These are phyloP conservation scores for Solenopsis invicta DNA, from an alignment of 1,140 invertebrate genomes.

Conservation along the genomic window DNA sequence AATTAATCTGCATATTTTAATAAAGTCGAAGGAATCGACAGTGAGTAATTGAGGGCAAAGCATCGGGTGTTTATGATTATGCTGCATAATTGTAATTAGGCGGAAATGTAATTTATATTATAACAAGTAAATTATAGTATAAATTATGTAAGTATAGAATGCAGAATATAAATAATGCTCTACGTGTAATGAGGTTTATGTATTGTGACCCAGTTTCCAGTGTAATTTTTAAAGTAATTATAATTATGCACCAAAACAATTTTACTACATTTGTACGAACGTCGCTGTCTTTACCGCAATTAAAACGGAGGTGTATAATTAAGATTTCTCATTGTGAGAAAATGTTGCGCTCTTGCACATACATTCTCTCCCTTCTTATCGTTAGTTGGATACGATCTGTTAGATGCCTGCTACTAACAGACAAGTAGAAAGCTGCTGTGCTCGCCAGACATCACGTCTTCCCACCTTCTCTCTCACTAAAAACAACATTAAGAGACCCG, in stretches of 20 bases:
- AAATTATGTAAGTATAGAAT: neutral
- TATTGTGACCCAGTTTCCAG: neutral
- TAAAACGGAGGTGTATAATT: slow-evolving; percentile 5
- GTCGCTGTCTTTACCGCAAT: slow-evolving; percentile 17
- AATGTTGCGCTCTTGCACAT: slow-evolving; percentile 44
- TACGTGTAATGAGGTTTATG: neutral
- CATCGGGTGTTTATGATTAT: neutral
- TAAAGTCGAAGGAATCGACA: slow-evolving; percentile 38
- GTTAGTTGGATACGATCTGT: slow-evolving; percentile 42
- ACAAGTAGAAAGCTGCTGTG: slow-evolving; percentile 57
- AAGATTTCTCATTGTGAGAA: slow-evolving; percentile 1
- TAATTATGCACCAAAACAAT: slow-evolving; percentile 26
- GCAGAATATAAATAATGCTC: neutral
- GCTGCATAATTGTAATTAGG: slow-evolving; percentile 36
- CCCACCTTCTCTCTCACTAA: slow-evolving; percentile 37
- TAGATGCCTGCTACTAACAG: slow-evolving; percentile 46
- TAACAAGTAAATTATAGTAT: neutral
- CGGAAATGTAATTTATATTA: slow-evolving; percentile 1
- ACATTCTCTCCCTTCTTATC: slow-evolving; percentile 31
- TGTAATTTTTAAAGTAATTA: slow-evolving; percentile 10
- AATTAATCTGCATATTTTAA: neutral
- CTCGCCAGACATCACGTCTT: slow-evolving; percentile 42
- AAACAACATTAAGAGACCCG: slow-evolving; percentile 28
- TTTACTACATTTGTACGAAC: neutral
- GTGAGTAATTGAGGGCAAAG: slow-evolving; percentile 28